Conservation (phyloP, 2,888 invertebrate species). For the Druceiella hillmani region DNA sequence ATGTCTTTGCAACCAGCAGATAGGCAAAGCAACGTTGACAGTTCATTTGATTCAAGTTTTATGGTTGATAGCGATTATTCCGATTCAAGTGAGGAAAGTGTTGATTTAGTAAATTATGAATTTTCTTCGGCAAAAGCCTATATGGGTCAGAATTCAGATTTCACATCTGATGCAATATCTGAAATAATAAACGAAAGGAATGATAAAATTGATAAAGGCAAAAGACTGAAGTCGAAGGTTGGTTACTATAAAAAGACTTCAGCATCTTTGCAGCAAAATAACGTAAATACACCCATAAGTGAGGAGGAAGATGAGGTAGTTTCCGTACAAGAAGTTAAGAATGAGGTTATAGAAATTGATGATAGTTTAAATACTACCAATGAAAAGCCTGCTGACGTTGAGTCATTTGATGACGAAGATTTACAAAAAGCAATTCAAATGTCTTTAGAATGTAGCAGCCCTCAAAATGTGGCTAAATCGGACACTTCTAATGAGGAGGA, state of each 20-base stretch:
- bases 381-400: too few relatives aligned
- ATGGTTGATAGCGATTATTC: slow-evolving; percentile 40
- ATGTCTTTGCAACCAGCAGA: slow-evolving; percentile 51
- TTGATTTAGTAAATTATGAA: slow-evolving; percentile 37
- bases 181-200: slow-evolving; percentile 42
- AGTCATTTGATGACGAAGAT: too few relatives aligned
- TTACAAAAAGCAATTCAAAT: slow-evolving; percentile 43
- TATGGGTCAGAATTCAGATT: slow-evolving; percentile 71
- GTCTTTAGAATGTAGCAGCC: slow-evolving; percentile 35
- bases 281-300: slow-evolving; percentile 33
- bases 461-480: slow-evolving; percentile 8
- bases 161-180: slow-evolving; percentile 64
- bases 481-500: slow-evolving; percentile 12
- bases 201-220: slow-evolving; percentile 26
- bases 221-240: too few relatives aligned
- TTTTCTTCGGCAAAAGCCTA: slow-evolving; percentile 62
- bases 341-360: slow-evolving; percentile 33
- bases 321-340: slow-evolving; percentile 30
- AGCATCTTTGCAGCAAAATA: too few relatives aligned
- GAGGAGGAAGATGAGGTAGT: slow-evolving; percentile 42
- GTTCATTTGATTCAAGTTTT: slow-evolving; percentile 40
- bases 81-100: slow-evolving; percentile 39
- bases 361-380: too few relatives aligned
- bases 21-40: slow-evolving; percentile 31
- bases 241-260: too few relatives aligned